Conservation (phyloP, 2,888 invertebrate genomes). For the Leptura quadrifasciata region DNA sequence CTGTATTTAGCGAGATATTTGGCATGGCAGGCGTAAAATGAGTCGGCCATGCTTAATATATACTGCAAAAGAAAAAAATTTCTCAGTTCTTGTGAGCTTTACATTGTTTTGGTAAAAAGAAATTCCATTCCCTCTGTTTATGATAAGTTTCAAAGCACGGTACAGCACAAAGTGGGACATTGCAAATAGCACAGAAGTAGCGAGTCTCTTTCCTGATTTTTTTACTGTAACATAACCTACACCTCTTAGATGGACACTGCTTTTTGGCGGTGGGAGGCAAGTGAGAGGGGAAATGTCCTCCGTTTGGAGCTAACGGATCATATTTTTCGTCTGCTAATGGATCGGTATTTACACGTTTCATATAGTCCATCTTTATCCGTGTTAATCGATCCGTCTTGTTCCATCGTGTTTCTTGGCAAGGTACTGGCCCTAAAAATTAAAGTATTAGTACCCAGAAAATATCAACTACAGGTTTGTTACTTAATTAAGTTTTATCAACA, state of each 20-base stretch:
- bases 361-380: no score
- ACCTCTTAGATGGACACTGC: conserved; percentile 5
- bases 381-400: no score
- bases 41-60: no score
- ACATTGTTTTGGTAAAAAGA: no score
- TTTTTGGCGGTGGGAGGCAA: conserved; percentile 7
- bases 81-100: no score
- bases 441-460: not conserved
- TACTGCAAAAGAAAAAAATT: no score
- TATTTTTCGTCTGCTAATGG: not conserved
- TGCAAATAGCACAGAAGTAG: conserved; percentile 1
- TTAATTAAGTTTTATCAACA: no score
- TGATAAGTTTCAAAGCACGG: conserved; percentile 10
- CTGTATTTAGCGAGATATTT: no score
- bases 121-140: not conserved
- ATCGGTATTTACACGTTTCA: not conserved
- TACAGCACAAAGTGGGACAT: conserved; percentile 3
- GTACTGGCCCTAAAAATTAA: conserved; percentile 7
- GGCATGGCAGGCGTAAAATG: no score
- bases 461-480: no score
- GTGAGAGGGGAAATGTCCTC: conserved; percentile 1
- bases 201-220: conserved; percentile 15
- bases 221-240: not conserved
- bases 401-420: not conserved
- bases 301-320: not conserved